These are phyloP conservation scores for Hoplostethus atlanticus DNA, from an alignment of 2,797 vertebrate species.

Conservation along the genomic window DNA sequence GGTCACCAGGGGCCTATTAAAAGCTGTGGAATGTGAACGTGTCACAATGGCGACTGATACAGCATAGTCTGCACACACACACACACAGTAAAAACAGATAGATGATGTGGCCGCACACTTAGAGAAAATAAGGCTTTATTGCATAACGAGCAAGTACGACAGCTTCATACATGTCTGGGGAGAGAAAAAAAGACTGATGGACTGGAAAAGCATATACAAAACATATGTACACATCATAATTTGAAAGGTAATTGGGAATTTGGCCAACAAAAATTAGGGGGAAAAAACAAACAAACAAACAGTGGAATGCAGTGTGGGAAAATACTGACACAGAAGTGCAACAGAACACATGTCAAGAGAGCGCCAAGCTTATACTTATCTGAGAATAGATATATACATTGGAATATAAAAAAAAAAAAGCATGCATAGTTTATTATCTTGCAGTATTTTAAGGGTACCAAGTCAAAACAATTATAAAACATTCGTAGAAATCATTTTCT, in stretches of 20 bases:
- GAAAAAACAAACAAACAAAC: conserved; percentile 77
- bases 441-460: conserved; percentile 84
- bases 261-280: conserved; percentile 77
- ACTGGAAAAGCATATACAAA: conserved; percentile 87
- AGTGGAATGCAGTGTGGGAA: conserved; percentile 87
- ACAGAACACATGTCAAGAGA: conserved; percentile 86
- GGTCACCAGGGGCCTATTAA: conserved; percentile 25
- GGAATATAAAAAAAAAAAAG: conserved; percentile 87
- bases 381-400: conserved; percentile 85
- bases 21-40: conserved; percentile 13
- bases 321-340: conserved; percentile 92
- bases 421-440: conserved; percentile 92
- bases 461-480: conserved; percentile 77
- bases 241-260: conserved; percentile 74
- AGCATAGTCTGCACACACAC: conserved; percentile 4
- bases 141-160: conserved; percentile 89
- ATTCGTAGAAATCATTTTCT: conserved; percentile 69
- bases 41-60: conserved; percentile 7
- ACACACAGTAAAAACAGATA: conserved; percentile 11
- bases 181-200: conserved; percentile 71
- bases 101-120: conserved; percentile 33
- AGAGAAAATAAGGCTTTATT: conserved; percentile 93
- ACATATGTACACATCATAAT: conserved; percentile 88
- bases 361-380: conserved; percentile 90
- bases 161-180: conserved; percentile 80